Base-by-base conservation (phyloP, 2,113 vertebrate species). In the Hiodon alosoides region DNA sequence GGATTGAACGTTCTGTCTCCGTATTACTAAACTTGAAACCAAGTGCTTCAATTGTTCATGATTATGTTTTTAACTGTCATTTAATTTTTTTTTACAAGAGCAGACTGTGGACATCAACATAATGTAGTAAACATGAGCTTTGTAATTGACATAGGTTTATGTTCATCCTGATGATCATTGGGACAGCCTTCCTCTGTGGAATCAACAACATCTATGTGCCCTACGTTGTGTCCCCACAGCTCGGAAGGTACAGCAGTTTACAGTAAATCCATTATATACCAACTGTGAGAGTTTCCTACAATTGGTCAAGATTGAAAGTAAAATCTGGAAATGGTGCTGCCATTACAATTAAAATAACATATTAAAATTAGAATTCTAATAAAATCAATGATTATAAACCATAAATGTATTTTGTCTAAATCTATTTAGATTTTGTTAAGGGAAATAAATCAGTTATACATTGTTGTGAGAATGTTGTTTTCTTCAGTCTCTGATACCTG, bases 91-190 rank as follows among this genome's bases (percentile, higher is more conserved):
- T 31, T 31, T 31, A 31, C 31, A 31, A 31, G 31, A 31, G 31
- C 31, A 31, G 31, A 31, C 31, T 31, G 31, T 31, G 31, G 31
- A 31, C 31, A 31, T 31, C 31, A 31, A 31, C 31, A 31, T 6
- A 60, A 4, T 67, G 17, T 17, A 6, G 51, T 52, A 69, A 54
- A 1, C 2, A 2, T 5, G n/a, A 55, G 52, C 5, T 8, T 3
- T 59, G 4, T 59, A 54, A 2, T 60, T 64, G 73, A 50, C 54
- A 64, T 79, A 95, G 95, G 81, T 97, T 97, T 72, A 94, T 97
- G 92, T 96, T 97, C 76, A 93, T 96, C 76, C 77, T 97, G 84
- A 94, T 95, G 93, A 97, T 97, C 83, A 95, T 96, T 69, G 91
- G 95, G 77, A 96, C 94, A 0, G 93, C 95, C 53, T 97, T 96